A percentile compares a stretch with the other conserved stretches of the same genome.
These are phyloP conservation scores for Neocrepidodera transversa DNA, from an alignment of 2,888 invertebrate species.

Conservation along the genomic window DNA sequence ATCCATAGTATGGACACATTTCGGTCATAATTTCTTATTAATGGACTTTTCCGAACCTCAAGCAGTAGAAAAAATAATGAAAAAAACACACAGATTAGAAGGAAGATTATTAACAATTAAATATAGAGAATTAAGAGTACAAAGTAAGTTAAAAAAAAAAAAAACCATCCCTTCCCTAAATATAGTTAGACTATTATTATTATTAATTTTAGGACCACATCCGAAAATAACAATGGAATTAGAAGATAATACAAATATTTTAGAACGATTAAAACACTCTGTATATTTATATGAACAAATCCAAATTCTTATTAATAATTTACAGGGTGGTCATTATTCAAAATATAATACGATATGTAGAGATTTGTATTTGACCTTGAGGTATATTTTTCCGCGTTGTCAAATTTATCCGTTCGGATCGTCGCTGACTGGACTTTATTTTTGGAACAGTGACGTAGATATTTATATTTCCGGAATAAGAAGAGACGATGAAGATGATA, in stretches of 20 bases:
- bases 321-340: slow-evolving; percentile 52
- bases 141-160: slow-evolving; percentile 27
- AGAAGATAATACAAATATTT: slow-evolving; percentile 37
- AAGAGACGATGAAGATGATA: slow-evolving; percentile 42
- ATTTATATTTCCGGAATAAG: slow-evolving; percentile 67
- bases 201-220: background rate
- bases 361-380: slow-evolving; percentile 60
- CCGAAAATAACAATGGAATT: too few relatives aligned
- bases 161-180: background rate
- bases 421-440: slow-evolving; percentile 73
- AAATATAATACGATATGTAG: slow-evolving; percentile 58
- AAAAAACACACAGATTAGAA: slow-evolving; percentile 38
- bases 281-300: slow-evolving; percentile 55
- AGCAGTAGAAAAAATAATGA: slow-evolving; percentile 45
- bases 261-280: slow-evolving; percentile 43
- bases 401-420: slow-evolving; percentile 74
- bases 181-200: background rate
- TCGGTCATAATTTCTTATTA: slow-evolving; percentile 47
- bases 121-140: slow-evolving; percentile 27
- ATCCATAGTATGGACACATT: slow-evolving; percentile 40
- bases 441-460: slow-evolving; percentile 77
- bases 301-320: slow-evolving; percentile 53
- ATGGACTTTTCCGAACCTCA: slow-evolving; percentile 47
- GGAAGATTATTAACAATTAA: slow-evolving; percentile 33
- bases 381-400: slow-evolving; percentile 57